Evolutionary conservation across 1,140 invertebrate genomes (phyloP), one percentile per base, ranked within the genome.

Genomic region (Drosophila elegans): DNA sequence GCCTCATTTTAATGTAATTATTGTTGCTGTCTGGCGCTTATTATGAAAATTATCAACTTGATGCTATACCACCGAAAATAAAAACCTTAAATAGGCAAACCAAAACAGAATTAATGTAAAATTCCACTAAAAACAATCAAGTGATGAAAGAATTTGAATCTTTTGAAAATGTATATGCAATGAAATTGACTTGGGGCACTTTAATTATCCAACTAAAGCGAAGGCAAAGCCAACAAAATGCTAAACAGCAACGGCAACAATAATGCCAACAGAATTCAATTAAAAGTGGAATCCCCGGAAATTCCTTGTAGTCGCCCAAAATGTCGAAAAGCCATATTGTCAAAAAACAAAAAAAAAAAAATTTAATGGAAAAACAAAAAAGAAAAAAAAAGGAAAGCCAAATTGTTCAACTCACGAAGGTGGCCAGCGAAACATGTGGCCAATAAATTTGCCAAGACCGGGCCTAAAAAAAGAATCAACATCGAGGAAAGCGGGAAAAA

Each of bases 201-300:
- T 86, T 83, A 86, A 86, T 88, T 89, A 86, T 88, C 62, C 67
- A 69, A 38, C 78, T 44, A 61, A 57, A 66, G 44, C 41, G 63
- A 25, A 56, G 77, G 63, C 67, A 79, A 77, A 69, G 63, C 67
- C 69, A 72, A 74, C 74, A 52, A 78, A 81, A 81, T 80, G 80
- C 66, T 76, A 84, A 85, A 51, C 72, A 83, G 32, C 49, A 71
- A 54, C 45, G 41, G 16, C 60, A 73, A 63, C 62, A 66, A 59
- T 56, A 80, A 63, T 78, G 63, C 55, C 51, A 34, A 53, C 66
- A 80, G 82, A 88, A 89, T 89, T 88, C 84, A 89, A 88, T 89
- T 88, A 89, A 89, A 63, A 88, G 80, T 74, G 75, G 76, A 89
- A 88, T 89, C 84, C 84, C 83, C 63, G 84, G 79, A 86, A 86